A percentile compares a stretch with the other conserved stretches of the same genome.
Conservation (phyloP, 1,140 invertebrate genomes). For the Caligus rogercresseyi region DNA sequence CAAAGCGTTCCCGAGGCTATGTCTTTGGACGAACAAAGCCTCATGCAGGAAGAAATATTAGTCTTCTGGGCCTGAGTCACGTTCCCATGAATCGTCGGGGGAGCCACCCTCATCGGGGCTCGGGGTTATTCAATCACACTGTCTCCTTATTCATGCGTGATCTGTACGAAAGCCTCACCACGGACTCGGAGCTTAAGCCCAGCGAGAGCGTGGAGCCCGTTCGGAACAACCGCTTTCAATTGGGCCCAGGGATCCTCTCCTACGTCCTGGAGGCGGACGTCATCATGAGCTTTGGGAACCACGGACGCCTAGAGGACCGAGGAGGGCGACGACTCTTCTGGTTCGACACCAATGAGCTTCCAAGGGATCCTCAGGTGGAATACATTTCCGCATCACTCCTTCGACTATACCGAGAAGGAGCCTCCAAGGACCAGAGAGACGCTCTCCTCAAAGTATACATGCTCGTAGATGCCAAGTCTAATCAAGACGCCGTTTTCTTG, state of each 20-base stretch:
- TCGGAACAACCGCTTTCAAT: neutral
- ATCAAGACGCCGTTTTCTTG: neutral
- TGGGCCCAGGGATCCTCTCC: neutral
- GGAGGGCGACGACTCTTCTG: neutral
- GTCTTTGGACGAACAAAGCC: neutral
- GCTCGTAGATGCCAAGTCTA: neutral
- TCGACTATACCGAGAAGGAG: neutral
- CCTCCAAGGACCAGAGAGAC: neutral
- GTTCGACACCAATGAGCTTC: neutral
- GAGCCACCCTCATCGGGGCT: neutral
- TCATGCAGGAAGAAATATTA: neutral
- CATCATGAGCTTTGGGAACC: neutral
- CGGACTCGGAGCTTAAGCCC: neutral
- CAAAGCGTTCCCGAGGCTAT: neutral
- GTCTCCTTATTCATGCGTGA: neutral
- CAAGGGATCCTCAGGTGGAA: neutral
- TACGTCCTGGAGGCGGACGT: neutral
- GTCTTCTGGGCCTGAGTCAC: neutral
- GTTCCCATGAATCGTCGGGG: neutral
- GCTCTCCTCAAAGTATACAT: neutral
- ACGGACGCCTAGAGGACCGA: neutral
- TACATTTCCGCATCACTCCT: neutral
- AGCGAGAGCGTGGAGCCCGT: neutral
- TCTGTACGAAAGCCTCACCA: neutral
- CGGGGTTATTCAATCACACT: neutral